Evolutionary conservation across 1,140 invertebrate species (phyloP), one percentile per base, ranked within the genome.

Genomic region (Calycopis cecrops): DNA sequence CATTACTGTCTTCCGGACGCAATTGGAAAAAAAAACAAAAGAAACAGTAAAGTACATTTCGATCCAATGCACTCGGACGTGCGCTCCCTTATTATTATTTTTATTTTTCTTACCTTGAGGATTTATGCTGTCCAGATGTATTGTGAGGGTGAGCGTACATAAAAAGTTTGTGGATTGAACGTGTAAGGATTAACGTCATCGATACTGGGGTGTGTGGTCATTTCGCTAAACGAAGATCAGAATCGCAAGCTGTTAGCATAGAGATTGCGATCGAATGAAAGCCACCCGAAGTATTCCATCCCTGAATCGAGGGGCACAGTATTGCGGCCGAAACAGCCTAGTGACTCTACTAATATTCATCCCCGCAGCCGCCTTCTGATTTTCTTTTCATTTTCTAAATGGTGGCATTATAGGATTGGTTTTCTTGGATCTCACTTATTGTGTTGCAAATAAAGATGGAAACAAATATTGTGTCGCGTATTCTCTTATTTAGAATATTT

Each of bases 201-300:
- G 71, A 69, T 73, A 71, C 67, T 61, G 71, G 75, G 76, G 80
- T 75, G 79, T 82, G 83, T 81, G 83, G 83, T 86, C 83, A 86
- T 86, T 86, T 60, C 79, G 83, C 79, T 86, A 86, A 86, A 85
- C 83, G 83, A 86, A 86, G 83, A 86, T 86, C 83, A 80, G 81
- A 86, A 86, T 86, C 83, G 79, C 83, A 80, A 77, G 81, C 81
- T 85, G 80, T 86, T 86, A 86, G 83, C 83, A 86, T 86, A 86
- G 83, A 86, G 81, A 86, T 86, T 86, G 83, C 78, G 71, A 86
- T 86, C 83, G 78, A 85, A 80, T 84, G 78, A 80, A 81, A 78
- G 79, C 79, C 77, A 75, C 67, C 70, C 72, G 62, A 76, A 80
- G 79, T 80, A 83, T 82, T 83, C 75, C 76, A 84, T 83, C 78